phyloP scores from a whole-genome alignment of 1,140 invertebrate genomes.

The Lamellibrachia luymesi region DNA sequence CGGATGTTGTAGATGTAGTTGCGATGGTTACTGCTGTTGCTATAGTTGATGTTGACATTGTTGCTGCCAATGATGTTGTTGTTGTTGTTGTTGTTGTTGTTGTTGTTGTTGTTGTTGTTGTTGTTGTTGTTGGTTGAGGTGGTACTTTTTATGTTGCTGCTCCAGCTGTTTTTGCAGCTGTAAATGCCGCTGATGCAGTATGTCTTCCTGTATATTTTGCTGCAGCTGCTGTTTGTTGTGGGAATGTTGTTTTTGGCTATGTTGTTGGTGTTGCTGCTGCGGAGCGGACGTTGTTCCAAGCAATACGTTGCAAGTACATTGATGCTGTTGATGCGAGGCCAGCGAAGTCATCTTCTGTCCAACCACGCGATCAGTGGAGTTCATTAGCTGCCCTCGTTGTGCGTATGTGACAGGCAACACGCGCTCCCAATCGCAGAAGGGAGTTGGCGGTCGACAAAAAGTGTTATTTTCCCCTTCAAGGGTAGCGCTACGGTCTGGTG shows the following conservation, averaged over 20 bases:
- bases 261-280: not conserved
- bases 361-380: too few species aligned
- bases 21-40: not conserved
- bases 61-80: not conserved
- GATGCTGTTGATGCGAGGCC: not conserved
- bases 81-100: not conserved
- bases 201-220: not conserved
- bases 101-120: not conserved
- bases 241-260: not conserved
- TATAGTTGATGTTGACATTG: not conserved
- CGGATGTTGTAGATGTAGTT: not conserved
- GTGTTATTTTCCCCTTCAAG: not conserved
- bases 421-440: not conserved
- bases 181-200: not conserved
- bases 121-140: not conserved
- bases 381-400: too few species aligned
- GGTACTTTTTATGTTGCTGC: not conserved
- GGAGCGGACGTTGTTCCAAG: not conserved
- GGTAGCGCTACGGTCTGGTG: not conserved
- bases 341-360: not conserved
- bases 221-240: not conserved
- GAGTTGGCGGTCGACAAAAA: not conserved
- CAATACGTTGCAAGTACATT: not conserved
- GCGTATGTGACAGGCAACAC: not conserved
- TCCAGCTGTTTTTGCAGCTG: not conserved